Percentiles rank a stretch among this genome's conserved stretches.
These are phyloP conservation scores for Zele albiditarsus DNA, from an alignment of 2,888 invertebrate genomes.

Conservation along the genomic window DNA sequence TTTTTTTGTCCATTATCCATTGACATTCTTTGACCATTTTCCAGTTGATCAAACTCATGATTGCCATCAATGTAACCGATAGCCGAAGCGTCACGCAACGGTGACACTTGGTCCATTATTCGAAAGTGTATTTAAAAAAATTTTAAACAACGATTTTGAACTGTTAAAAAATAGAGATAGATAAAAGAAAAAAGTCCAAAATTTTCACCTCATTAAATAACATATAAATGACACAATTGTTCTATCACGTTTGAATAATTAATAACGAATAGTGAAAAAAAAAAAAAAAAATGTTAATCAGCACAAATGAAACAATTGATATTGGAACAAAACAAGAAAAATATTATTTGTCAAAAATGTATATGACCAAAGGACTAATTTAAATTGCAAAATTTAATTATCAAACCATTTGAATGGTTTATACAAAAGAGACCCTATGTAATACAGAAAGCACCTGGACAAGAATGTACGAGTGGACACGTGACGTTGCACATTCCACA, in stretches of 20 bases:
- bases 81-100: slow-evolving; percentile 53
- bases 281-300: not conserved
- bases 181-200: not conserved
- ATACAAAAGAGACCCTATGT: not conserved
- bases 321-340: not conserved
- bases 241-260: not conserved
- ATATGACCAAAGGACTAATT: not conserved
- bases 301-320: too few relatives aligned
- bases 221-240: not conserved
- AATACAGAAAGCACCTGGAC: slow-evolving; percentile 7
- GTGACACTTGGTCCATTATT: slow-evolving; percentile 61
- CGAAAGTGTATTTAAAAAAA: not conserved
- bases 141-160: not conserved
- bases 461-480: slow-evolving; percentile 42
- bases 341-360: not conserved
- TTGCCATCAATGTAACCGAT: slow-evolving; percentile 53
- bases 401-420: not conserved
- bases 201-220: not conserved
- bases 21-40: slow-evolving; percentile 50
- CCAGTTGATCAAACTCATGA: slow-evolving; percentile 56
- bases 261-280: not conserved
- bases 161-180: not conserved
- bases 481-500: slow-evolving; percentile 47
- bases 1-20: slow-evolving; percentile 57
- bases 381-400: not conserved